These are phyloP conservation scores for Cheilosia urbana DNA, from an alignment of 2,888 invertebrate species.

Conservation along the genomic window DNA sequence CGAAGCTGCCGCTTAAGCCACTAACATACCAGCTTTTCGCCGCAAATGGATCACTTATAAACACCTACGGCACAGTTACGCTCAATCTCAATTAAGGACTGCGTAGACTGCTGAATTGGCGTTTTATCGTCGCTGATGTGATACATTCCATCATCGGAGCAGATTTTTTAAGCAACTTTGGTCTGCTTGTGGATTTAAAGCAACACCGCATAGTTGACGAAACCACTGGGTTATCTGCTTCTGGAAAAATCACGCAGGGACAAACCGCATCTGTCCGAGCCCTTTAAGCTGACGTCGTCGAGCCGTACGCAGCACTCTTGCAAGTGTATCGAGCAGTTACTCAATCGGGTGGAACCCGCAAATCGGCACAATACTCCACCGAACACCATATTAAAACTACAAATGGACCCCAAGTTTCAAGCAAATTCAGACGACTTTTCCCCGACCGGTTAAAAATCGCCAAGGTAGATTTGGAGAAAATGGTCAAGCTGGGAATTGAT, in stretches of 20 bases:
- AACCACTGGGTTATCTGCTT: slow-evolving; percentile 1
- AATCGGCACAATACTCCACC: slow-evolving; percentile 12
- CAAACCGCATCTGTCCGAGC: slow-evolving; percentile 26
- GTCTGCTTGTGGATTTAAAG: neutral
- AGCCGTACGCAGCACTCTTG: slow-evolving; percentile 19
- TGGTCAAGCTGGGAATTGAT: neutral
- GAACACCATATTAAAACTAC: slow-evolving; percentile 38
- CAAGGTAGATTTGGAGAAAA: slow-evolving; percentile 12
- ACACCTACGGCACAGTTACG: slow-evolving; percentile 25
- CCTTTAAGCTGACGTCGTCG: neutral
- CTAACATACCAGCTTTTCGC: slow-evolving; percentile 4
- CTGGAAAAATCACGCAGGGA: neutral
- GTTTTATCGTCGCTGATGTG: slow-evolving; percentile 28
- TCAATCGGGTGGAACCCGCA: neutral
- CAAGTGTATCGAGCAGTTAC: slow-evolving; percentile 4
- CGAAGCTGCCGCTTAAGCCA: too few relatives aligned
- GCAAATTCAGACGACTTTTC: slow-evolving; percentile 15
- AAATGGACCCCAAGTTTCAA: slow-evolving; percentile 10
- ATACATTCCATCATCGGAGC: slow-evolving; percentile 11
- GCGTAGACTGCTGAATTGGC: slow-evolving; percentile 4
- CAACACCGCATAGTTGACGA: slow-evolving; percentile 20
- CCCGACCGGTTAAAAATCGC: too few relatives aligned
- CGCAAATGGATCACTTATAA: slow-evolving; percentile 40
- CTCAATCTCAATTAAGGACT: slow-evolving; percentile 19
- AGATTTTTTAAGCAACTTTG: slow-evolving; percentile 32